Evolutionary conservation across 2,113 vertebrate genomes (phyloP), one percentile per base, ranked within the genome.

Genomic region (Hiodon alosoides): DNA sequence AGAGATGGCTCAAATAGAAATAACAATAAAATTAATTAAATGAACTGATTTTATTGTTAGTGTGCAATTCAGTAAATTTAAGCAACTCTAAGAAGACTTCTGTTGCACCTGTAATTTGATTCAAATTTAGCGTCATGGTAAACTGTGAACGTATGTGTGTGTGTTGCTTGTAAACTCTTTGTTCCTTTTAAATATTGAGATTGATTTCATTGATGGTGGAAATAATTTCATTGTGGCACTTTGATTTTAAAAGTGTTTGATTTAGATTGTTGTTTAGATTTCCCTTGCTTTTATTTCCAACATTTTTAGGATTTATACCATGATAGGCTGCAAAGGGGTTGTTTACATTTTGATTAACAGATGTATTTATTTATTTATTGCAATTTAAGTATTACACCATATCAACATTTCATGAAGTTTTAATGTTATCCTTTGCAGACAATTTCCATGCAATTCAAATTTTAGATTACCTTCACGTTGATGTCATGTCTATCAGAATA

Each of bases 1-100:
- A 4, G 62, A 58, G 31, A 86, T 87, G 62, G 75, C 76, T 87
- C 80, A 85, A 84, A 79, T 78, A 86, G 83, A 87, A 84, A 89
- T 85, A 86, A 87, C 84, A 86, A 89, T 88, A 85, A 85, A 88
- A 90, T 89, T 90, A 85, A 91, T 91, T 91, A 90, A 91, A 91
- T 92, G 90, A 89, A 91, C 91, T 93, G 89, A 85, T 83, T 87
- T 75, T 69, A 84, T 93, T 93, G 90, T 88, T 92, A 92, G 89
- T 90, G 90, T 93, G 92, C 92, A 93, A 93, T 90, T 93, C 93
- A 93, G 92, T 92, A 91, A 92, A 93, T 93, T 93, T 93, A 93
- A 93, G 92, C 92, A 93, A 91, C 91, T 79, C 74, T 92, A 93
- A 93, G 92, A 92, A 89, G 88, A 90, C 89, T 88, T 91, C 90